Percentiles rank a stretch among this genome's conserved stretches.
These are phyloP conservation scores for Agelaius phoeniceus DNA, from an alignment of 2,113 vertebrate species.

Conservation along the genomic window DNA sequence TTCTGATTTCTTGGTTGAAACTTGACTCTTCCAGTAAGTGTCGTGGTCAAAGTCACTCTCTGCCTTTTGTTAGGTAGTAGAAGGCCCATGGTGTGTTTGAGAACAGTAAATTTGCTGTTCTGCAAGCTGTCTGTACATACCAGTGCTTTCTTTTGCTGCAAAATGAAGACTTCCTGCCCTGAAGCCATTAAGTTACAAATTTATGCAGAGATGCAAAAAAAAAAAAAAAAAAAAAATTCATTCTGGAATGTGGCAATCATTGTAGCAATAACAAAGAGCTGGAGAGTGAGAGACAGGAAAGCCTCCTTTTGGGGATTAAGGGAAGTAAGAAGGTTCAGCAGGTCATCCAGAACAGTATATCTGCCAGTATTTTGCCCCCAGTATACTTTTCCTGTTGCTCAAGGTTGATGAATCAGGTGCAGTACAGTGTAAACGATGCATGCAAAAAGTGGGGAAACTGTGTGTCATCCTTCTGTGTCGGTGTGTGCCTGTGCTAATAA, in stretches of 20 bases:
- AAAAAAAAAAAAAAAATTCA: not conserved
- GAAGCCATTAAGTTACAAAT: not conserved
- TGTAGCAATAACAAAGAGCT: not conserved
- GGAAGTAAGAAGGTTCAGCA: not conserved
- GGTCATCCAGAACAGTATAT: not conserved
- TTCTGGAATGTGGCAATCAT: not conserved
- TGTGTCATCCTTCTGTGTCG: rapidly evolving
- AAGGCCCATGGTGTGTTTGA: not conserved
- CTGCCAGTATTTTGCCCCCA: not conserved
- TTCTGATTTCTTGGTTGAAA: not conserved
- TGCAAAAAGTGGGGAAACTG: rapidly evolving
- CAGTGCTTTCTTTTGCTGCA: not conserved
- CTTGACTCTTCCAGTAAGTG: not conserved
- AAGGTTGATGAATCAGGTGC: not conserved
- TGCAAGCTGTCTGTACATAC: not conserved
- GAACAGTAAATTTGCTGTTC: not conserved
- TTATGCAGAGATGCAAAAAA: not conserved
- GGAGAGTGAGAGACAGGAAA: not conserved
- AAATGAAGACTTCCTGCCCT: not conserved
- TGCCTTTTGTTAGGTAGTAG: not conserved
- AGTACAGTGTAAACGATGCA: not conserved
- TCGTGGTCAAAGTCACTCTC: not conserved
- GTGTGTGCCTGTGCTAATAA: not conserved
- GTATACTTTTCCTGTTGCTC: not conserved
- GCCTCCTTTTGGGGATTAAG: not conserved